Evolutionary conservation across 2,888 invertebrate genomes (phyloP).

Genomic region (Metopia argyrocephala): DNA sequence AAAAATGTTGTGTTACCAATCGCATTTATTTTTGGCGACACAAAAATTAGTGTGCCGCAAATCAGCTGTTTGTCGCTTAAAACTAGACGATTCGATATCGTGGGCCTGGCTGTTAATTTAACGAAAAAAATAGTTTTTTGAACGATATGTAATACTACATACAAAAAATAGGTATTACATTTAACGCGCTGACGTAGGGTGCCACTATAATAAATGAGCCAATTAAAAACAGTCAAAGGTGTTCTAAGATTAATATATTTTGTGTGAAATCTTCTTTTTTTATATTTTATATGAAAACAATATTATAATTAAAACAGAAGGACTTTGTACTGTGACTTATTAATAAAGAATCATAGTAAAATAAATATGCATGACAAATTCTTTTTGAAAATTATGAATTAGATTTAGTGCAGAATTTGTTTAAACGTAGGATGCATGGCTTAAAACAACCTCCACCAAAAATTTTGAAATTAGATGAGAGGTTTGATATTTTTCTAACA

Average conservation of each 20-base stretch:
- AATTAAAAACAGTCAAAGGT: slow-evolving; percentile 49
- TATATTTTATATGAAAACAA: neutral
- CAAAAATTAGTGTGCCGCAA: no score
- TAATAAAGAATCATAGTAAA: no score
- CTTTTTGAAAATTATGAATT: neutral
- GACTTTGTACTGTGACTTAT: slow-evolving; percentile 15
- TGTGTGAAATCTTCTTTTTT: neutral
- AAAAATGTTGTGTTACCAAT: no score
- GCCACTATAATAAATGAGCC: slow-evolving; percentile 37
- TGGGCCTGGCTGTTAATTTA: no score
- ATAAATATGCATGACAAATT: no score
- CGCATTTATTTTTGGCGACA: no score
- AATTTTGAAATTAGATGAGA: neutral
- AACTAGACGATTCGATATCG: no score
- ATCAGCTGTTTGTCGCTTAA: no score
- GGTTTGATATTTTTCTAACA: neutral
- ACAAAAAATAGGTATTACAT: no score
- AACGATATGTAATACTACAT: no score
- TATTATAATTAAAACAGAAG: neutral
- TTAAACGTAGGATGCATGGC: neutral
- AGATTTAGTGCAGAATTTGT: neutral
- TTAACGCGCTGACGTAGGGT: neutral
- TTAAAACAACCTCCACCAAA: neutral
- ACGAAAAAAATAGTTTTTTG: no score
- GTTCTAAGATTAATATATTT: slow-evolving; percentile 29